Percentiles rank a stretch among this genome's conserved stretches.
These are phyloP conservation scores for Cepaea hortensis DNA, from an alignment of 2,888 invertebrate species.

Conservation along the genomic window DNA sequence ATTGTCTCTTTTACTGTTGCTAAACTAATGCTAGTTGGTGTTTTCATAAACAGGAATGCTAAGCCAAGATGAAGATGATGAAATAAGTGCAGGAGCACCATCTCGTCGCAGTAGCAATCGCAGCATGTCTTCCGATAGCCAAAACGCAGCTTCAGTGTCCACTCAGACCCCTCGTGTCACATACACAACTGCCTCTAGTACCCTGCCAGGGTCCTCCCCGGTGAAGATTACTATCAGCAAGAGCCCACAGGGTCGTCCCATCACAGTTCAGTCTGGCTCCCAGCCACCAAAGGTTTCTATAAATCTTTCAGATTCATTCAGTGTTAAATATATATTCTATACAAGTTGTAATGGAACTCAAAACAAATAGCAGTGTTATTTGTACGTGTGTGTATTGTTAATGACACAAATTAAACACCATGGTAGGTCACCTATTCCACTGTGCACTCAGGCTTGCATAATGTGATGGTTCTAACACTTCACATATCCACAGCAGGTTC, in stretches of 20 bases:
- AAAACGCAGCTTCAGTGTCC: conserved; percentile 58
- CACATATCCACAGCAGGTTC: too few relatives aligned
- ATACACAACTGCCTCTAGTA: conserved; percentile 63
- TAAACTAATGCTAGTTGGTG: neutral
- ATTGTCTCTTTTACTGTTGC: neutral
- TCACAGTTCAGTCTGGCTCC: conserved; percentile 53
- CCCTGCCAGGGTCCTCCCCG: conserved; percentile 65
- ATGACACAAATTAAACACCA: too few relatives aligned
- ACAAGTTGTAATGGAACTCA: too few relatives aligned
- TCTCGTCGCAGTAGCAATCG: conserved; percentile 62
- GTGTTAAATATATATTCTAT: too few relatives aligned
- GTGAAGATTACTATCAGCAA: conserved; percentile 74
- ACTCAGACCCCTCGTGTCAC: conserved; percentile 65
- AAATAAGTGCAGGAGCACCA: conserved; percentile 51
- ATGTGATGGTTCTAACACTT: too few relatives aligned
- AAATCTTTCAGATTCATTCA: too few relatives aligned
- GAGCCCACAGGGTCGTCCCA: conserved; percentile 65
- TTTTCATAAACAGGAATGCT: conserved; percentile 58
- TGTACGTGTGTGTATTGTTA: too few relatives aligned
- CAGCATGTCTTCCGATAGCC: conserved; percentile 66
- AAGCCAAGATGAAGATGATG: conserved; percentile 72
- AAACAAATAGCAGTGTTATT: too few relatives aligned
- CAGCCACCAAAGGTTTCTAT: conserved; percentile 55
- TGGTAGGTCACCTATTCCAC: too few relatives aligned
- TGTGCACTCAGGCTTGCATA: too few relatives aligned